These are phyloP conservation scores for Myotis findleyi DNA, from an alignment of 2,797 vertebrate species.

Conservation along the genomic window DNA sequence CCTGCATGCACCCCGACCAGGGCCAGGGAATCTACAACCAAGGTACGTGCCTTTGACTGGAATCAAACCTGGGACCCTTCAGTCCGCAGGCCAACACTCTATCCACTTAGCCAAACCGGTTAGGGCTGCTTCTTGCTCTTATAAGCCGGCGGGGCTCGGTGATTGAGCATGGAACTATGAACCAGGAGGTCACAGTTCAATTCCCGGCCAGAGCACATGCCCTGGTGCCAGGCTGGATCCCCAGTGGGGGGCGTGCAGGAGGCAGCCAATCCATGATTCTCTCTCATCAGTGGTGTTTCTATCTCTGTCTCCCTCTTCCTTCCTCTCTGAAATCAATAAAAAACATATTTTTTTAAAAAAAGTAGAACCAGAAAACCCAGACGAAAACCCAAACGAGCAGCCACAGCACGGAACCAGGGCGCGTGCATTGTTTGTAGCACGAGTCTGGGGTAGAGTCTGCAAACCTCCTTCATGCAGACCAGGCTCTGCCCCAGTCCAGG, in stretches of 20 bases:
- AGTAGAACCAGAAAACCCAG: background rate
- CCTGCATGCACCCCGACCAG: no score
- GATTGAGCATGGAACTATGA: background rate
- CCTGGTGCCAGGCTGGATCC: background rate
- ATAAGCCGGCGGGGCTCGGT: background rate
- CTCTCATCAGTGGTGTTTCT: background rate
- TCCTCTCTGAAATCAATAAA: background rate
- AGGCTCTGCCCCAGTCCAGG: background rate
- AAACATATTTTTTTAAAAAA: background rate
- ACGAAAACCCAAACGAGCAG: background rate
- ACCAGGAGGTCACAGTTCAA: background rate
- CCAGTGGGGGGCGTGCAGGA: background rate
- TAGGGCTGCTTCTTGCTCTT: no score
- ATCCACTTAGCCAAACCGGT: no score
- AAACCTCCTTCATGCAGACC: rapidly evolving
- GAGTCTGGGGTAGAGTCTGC: background rate
- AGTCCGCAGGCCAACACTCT: background rate
- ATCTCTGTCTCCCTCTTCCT: background rate
- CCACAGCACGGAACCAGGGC: background rate
- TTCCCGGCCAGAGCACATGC: background rate
- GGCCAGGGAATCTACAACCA: background rate
- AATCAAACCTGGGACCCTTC: background rate
- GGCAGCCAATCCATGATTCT: background rate
- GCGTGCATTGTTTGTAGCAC: rapidly evolving
- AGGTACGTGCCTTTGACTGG: background rate